Conservation (phyloP, 2,888 invertebrate species). For the Cecidostiba fungosa region DNA sequence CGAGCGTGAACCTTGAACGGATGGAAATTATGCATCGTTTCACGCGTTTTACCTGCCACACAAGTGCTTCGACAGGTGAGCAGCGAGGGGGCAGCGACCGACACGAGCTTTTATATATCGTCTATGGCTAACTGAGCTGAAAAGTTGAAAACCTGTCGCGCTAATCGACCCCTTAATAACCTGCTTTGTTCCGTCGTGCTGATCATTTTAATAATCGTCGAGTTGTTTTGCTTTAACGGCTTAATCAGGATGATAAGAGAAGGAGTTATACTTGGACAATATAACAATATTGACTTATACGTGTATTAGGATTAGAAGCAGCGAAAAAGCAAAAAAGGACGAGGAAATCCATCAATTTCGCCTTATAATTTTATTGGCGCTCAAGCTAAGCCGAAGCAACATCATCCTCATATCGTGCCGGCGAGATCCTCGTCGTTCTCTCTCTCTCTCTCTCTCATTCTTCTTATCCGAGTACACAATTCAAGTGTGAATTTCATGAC, state of each 20-base stretch:
- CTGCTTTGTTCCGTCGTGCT: no score
- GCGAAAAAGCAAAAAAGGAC: not conserved
- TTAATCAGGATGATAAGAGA: not conserved
- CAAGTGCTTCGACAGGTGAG: constrained; percentile 34
- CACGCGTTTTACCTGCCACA: constrained; percentile 65
- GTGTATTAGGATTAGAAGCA: not conserved
- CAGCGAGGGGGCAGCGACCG: constrained; percentile 4
- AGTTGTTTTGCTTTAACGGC: no score
- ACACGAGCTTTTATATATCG: not conserved
- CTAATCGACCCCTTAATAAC: constrained; percentile 50
- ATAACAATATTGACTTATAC: not conserved
- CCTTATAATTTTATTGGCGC: constrained; percentile 45
- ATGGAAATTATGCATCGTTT: constrained; percentile 67
- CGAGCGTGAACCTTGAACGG: constrained; percentile 55
- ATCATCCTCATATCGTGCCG: not conserved
- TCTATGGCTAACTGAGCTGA: constrained; percentile 5
- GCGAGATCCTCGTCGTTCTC: not conserved
- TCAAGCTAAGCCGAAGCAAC: not conserved
- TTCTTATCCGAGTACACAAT: constrained; percentile 54
- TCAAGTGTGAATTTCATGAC: constrained; percentile 65
- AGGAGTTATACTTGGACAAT: no score
- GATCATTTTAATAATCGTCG: no score
- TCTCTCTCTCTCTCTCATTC: not conserved
- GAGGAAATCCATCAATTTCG: constrained; percentile 19
- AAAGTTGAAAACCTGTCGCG: constrained; percentile 48